Percentiles rank a stretch among this genome's conserved stretches.
These are phyloP conservation scores for Scrobipalpa costella DNA, from an alignment of 2,888 invertebrate species.

Conservation along the genomic window DNA sequence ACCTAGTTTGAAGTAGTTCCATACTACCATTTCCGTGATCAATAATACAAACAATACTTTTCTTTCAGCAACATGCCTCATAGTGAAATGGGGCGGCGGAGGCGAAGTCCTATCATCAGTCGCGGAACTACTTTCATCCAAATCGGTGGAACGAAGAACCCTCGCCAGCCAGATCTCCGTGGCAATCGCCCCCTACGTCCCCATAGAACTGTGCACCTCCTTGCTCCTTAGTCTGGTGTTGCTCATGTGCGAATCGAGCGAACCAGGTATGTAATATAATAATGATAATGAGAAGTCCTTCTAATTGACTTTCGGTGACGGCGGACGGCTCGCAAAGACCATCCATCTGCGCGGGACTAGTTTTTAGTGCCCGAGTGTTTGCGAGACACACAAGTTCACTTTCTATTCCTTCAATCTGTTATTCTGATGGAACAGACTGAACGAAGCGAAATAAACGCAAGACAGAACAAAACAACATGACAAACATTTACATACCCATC, in stretches of 20 bases:
- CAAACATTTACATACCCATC: too few species aligned
- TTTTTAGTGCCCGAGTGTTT: too few species aligned
- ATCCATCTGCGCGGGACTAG: too few species aligned
- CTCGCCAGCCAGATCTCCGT: slow-evolving; percentile 72
- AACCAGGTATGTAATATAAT: slow-evolving; percentile 41
- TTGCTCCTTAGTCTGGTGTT: slow-evolving; percentile 69
- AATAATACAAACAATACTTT: slow-evolving; percentile 56
- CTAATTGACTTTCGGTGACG: too few species aligned
- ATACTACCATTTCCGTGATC: too few species aligned
- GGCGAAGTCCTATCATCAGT: slow-evolving; percentile 71
- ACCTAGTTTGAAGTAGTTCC: too few species aligned
- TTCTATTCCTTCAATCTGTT: too few species aligned
- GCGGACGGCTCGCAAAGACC: too few species aligned
- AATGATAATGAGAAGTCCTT: background rate
- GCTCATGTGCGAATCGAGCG: slow-evolving; percentile 75
- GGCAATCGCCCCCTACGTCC: slow-evolving; percentile 70
- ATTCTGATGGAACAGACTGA: too few species aligned
- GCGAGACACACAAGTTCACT: too few species aligned
- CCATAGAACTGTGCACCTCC: slow-evolving; percentile 73
- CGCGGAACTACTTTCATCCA: slow-evolving; percentile 66
- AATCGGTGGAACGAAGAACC: slow-evolving; percentile 61
- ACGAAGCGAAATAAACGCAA: too few species aligned
- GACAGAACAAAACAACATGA: too few species aligned
- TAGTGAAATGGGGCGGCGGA: slow-evolving; percentile 75
- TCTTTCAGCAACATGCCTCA: slow-evolving; percentile 72